These are phyloP conservation scores for Sinocyclocheilus maitianheensis DNA, from an alignment of 2,113 vertebrate species.

Conservation along the genomic window DNA sequence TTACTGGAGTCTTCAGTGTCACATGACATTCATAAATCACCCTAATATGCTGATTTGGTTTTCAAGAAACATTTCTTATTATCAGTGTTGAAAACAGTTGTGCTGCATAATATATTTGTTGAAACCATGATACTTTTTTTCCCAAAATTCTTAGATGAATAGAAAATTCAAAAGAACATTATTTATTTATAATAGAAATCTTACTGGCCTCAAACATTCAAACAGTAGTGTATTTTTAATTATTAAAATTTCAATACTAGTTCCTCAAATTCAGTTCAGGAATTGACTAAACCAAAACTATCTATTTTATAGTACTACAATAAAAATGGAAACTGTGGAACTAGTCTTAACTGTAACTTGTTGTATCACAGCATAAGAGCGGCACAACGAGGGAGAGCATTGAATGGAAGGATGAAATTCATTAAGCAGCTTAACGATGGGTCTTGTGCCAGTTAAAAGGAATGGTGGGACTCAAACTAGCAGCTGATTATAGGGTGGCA, in stretches of 20 bases:
- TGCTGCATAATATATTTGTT: background rate
- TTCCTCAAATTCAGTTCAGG: background rate
- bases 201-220: background rate
- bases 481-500: slow-evolving; percentile 47
- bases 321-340: slow-evolving; percentile 15
- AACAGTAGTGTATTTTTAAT: background rate
- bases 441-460: slow-evolving; percentile 50
- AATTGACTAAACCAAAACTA: background rate
- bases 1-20: background rate
- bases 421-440: slow-evolving; percentile 54
- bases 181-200: background rate
- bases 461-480: slow-evolving; percentile 43
- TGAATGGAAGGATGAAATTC: slow-evolving; percentile 36
- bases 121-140: background rate
- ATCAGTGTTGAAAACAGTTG: background rate
- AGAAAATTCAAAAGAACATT: background rate
- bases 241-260: background rate
- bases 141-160: background rate
- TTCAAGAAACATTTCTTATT: background rate
- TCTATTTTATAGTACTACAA: background rate
- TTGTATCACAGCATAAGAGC: slow-evolving; percentile 38
- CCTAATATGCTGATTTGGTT: background rate
- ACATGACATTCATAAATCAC: background rate
- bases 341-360: slow-evolving; percentile 21
- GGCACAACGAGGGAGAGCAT: slow-evolving; percentile 1